Conservation (phyloP, 2,113 vertebrate genomes). For the Cyrtonyx montezumae region DNA sequence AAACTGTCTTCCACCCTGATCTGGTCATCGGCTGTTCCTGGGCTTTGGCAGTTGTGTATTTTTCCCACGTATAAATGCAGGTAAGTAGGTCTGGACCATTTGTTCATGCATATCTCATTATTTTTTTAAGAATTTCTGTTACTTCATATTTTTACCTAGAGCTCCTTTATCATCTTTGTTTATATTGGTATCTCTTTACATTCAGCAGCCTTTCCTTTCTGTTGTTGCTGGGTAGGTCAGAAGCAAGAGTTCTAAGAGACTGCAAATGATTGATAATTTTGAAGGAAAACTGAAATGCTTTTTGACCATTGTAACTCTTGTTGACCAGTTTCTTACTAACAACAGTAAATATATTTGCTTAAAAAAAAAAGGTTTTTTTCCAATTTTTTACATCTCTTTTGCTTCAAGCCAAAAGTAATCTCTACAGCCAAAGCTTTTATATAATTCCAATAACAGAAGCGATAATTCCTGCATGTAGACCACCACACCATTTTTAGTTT, state of each 20-base stretch:
- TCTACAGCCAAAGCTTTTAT: background rate
- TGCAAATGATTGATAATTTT: background rate
- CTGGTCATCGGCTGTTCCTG: background rate
- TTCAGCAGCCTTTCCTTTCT: background rate
- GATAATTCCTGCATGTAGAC: background rate
- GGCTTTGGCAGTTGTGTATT: background rate
- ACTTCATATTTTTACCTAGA: background rate
- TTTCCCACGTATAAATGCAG: background rate
- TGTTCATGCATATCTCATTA: background rate
- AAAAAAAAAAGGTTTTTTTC: background rate
- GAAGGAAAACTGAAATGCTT: background rate
- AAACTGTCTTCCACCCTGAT: background rate
- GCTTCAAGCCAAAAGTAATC: background rate
- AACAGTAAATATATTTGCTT: background rate
- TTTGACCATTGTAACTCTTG: background rate
- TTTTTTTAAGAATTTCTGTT: background rate
- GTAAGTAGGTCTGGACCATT: background rate
- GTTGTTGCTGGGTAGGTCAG: fast-evolving
- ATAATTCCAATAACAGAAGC: background rate
- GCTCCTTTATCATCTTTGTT: background rate
- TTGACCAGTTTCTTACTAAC: background rate
- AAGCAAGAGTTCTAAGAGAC: background rate
- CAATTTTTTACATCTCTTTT: background rate
- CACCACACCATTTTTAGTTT: background rate
- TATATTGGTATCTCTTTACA: background rate